Base-by-base conservation (phyloP, 2,888 invertebrate genomes). In the Brenthis ino region DNA sequence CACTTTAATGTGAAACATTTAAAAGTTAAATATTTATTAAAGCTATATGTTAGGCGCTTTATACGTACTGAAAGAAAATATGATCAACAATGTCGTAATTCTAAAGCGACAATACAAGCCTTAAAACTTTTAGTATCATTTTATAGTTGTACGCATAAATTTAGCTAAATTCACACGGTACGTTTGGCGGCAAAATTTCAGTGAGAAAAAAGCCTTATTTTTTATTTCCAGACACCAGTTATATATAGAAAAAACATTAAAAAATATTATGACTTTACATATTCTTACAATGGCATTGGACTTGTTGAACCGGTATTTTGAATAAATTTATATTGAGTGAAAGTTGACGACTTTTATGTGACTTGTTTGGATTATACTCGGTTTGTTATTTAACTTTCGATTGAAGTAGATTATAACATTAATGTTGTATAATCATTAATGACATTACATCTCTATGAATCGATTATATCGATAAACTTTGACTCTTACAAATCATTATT, bases 321-420 rank as follows among this genome's bases (percentile, higher is more conserved):
- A 66, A 64, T 66, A 69, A 60, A 75, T 80, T 85, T 87, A 81
- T 83, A 84, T 84, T 77, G 74, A 87, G 92, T 89, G 92, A 92
- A 92, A 92, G 92, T 90, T 71, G 75, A 72, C 75, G 74, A 82
- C 84, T 82, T 85, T 87, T 82, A 82, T 77, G 75, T 73, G 86
- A 88, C 88, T 86, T 77, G 87, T 77, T 83, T 83, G 74, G 75
- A 71, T 85, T 85, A 84, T 82, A 82, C 74, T 81, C 77, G 74
- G 69, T 68, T 65, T 80, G 84, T 91, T 88, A 90, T 88, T 86
- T 82, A 92, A 91, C 88, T 86, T 82, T 81, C 77, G 74, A 77
- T 74, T 84, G 82, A 86, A 81, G 80, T 76, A 75, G 76, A 79
- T 87, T 88, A 87, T 86, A 82, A 88, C 75, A 77, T 67, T 60